Evolutionary conservation across 2,113 vertebrate genomes (phyloP), one percentile per base, ranked within the genome.

Genomic region (Megaleporinus macrocephalus): DNA sequence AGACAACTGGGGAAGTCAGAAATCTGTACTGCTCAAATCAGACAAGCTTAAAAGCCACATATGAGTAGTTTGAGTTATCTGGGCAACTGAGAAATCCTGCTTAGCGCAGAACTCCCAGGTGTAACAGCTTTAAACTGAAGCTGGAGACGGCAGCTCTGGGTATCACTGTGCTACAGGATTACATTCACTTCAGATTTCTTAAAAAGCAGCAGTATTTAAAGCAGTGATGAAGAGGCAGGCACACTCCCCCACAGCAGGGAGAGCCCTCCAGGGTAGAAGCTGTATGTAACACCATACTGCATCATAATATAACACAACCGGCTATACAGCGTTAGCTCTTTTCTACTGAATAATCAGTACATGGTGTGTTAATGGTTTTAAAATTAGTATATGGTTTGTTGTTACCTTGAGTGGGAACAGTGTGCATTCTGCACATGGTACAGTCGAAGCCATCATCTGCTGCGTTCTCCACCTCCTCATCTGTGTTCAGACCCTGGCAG

Each of bases 401-500:
- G 2, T 55, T 94, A 98, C 98, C 96, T 51, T 91, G 93, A 5
- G 92, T 78, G 49, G 92, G 76, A 84, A 91, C 91, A 78, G 93
- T 87, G 66, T 94, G 95, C 59, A 92, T 94, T 84, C 93, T 93
- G 91, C 98, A 99, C 92, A 97, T 94, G 51, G 96, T 93, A 91
- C 98, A 99, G 89, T 99, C 95, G 83, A 99, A 99, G 63, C 98
- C 96, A 85, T 94, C 91, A 66, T 99, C 97, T 16, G 96, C 96
- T n/a, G 94, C 94, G 9, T 81, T 90, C 91, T 99, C 98, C 86
- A 98, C 97, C 85, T 99, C 96, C 30, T 97, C 95, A 73, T 99
- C 96, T 13, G 94, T 92, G 85, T 90, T 94, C 89, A 99, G 93
- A 84, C 96, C 97, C 90, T 99, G 96, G 90, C 98, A 99, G 74